Evolutionary conservation across 2,888 invertebrate genomes (phyloP), one percentile per base, ranked within the genome.

Genomic region (Dioctria linearis): DNA sequence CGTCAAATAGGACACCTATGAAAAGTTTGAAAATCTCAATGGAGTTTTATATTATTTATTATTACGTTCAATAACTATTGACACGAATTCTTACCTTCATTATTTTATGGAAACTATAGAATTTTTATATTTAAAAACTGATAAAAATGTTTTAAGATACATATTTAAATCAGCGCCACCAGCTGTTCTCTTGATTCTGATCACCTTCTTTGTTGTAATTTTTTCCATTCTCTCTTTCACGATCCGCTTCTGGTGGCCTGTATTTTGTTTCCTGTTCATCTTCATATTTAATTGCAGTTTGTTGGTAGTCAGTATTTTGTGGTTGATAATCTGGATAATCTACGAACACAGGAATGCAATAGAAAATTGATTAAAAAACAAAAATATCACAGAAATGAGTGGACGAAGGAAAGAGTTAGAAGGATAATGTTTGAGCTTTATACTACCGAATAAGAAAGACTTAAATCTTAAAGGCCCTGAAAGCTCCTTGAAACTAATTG

Each of bases 291-390:
- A 94, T 92, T 82, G 91, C 91, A 5, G 92, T 90, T 81, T 92
- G 91, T 84, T 92, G 91, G 79, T 92, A 92, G 39, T 92, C 90
- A 82, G 92, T 88, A 79, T 91, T 90, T 71, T 91, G 90, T 81
- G 91, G 89, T 69, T 89, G 89, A 88, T 94, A 95, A 84, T 94
- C 93, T 3, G 95, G 95, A 89, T 95, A 95, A 89, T 94, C 94
- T 93, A 87, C 4, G 88, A 85, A 79, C 82, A 85, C 82, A 82
- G 63, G 75, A 71, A n/a, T 65, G 9, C 40, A 5, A 4, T 39
- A n/a, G 3, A 25, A 69, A 69, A 51, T 25, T 37, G n/a, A 67
- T 25, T 5, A 49, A 37, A 46, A 25, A 25, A 25, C 25, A 25
- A 25, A 25, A 25, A 25, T 25, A 25, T 11, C 2, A 59, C 1